Base-by-base conservation (phyloP, 2,888 invertebrate genomes). In the Dinocampus coccinellae region DNA sequence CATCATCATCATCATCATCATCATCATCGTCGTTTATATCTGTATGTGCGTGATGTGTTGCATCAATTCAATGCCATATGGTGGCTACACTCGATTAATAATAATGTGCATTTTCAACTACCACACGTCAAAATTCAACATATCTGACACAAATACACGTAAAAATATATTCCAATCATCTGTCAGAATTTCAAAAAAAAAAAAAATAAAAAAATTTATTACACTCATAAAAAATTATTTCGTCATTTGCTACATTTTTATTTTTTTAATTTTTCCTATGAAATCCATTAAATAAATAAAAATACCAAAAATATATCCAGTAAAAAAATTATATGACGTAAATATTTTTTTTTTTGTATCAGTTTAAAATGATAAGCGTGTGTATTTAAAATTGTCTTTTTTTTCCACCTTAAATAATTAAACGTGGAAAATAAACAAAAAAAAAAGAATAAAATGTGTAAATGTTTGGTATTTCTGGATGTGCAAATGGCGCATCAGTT, bases 41-140 rank as follows among this genome's bases (percentile, higher is more conserved):
- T n/a, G 83, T 83, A 85, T 85, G 86, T 85, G 86, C 84, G 84
- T 79, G 80, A 81, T 78, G 81, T 84, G 85, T 47, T 47, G 47
- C 47, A 47, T 16, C 47, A 47, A 47, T 85, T 83, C 82, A 83
- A 83, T 82, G 75, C 75, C 77, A 77, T 78, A 76, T 78, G 77
- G 75, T 77, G 77, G 75, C 77, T 73, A 78, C 78, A 79, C 80
- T 67, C 62, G 73, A 36, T 67, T 69, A 69, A 69, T 52, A 81
- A 80, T 86, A 87, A 87, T 87, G n/a, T n/a, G 86, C 84, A 85
- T 85, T 86, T 84, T 84, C 83, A 83, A 77, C 77, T 69, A 75
- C 72, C 70, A 29, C 26, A 66, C 16, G 10, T 53, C 60, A 39
- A 53, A 39, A 10, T 10, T 10, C 36, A 36, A 36, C 36, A 39